Evolutionary conservation across 1,140 invertebrate species (phyloP).

Genomic region (Apis dorsata): DNA sequence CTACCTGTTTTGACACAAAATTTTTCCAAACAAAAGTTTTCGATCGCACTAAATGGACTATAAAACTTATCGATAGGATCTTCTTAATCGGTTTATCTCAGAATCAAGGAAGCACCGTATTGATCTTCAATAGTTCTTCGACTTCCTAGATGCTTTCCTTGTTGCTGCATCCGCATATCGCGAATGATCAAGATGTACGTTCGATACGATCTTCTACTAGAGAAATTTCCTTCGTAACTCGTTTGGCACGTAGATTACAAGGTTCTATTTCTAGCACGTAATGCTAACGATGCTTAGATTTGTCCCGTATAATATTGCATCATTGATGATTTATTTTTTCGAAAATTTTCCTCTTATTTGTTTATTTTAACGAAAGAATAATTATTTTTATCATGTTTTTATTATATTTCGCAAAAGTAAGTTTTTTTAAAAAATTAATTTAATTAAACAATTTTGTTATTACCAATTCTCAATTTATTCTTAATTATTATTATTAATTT

Average conservation of each 20-base stretch:
- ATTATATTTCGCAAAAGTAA: no score
- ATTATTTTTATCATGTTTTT: no score
- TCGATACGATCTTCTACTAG: background rate
- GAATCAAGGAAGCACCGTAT: background rate
- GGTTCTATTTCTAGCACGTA: no score
- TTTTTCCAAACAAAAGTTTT: constrained; percentile 5
- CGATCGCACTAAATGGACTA: background rate
- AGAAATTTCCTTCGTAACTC: constrained; percentile 30
- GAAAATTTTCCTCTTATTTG: background rate
- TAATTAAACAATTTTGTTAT: no score
- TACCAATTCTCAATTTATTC: no score
- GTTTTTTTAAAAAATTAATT: no score
- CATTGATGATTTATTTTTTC: no score
- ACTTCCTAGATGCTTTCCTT: background rate
- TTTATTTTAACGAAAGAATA: background rate
- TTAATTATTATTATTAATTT: background rate
- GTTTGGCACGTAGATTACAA: background rate
- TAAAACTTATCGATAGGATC: constrained; percentile 38
- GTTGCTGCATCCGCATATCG: background rate
- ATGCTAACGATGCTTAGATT: background rate
- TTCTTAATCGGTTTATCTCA: constrained; percentile 43
- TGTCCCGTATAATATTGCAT: background rate
- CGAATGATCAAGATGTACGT: background rate
- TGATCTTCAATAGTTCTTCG: constrained; percentile 23
- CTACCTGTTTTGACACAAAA: background rate